Evolutionary conservation across 2,797 vertebrate genomes (phyloP), one percentile per base, ranked within the genome.

Genomic region (Centroberyx gerrardi): DNA sequence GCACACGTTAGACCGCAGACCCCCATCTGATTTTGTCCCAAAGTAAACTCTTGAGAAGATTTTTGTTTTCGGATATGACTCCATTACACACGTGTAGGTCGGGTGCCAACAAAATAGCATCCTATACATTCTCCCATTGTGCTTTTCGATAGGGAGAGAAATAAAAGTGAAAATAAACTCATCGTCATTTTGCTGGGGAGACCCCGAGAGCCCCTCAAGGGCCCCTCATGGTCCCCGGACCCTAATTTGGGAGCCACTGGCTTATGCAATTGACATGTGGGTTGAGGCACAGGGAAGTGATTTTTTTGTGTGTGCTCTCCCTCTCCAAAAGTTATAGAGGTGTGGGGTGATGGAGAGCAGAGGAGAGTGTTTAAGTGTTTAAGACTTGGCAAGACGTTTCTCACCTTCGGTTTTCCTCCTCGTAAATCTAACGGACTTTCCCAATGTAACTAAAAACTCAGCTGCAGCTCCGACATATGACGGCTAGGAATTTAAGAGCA

Each of bases 341-440:
- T 83, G 85, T 62, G 64, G 28, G 4, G 72, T 84, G 85, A 86
- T 40, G 75, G 66, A 80, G 59, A 85, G 66, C 90, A 88, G 86
- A 61, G n/a, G 27, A 29, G 22, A 22, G 33, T 42, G 38, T 72
- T 44, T 4, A 49, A 69, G 72, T 65, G 72, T 80, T 78, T 69
- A 76, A 77, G 36, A 75, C 66, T 44, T 61, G 62, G 31, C 70
- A 58, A 51, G 44, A 62, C 44, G 65, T 56, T 78, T 82, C 66
- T 81, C 74, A 79, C 82, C 59, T 80, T 66, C 62, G 69, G 31
- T 52, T 87, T 81, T 17, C 63, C 63, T 62, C 54, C 64, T 75
- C 62, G 46, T 79, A 68, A 82, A 83, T 48, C 54, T n/a, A 18
- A 56, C 46, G 54, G 17, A 62, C 38, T 40, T 12, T 40, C 8